Evolutionary conservation across 2,888 invertebrate species (phyloP), one percentile per base, ranked within the genome.

Genomic region (Hypselothyrea guttata): DNA sequence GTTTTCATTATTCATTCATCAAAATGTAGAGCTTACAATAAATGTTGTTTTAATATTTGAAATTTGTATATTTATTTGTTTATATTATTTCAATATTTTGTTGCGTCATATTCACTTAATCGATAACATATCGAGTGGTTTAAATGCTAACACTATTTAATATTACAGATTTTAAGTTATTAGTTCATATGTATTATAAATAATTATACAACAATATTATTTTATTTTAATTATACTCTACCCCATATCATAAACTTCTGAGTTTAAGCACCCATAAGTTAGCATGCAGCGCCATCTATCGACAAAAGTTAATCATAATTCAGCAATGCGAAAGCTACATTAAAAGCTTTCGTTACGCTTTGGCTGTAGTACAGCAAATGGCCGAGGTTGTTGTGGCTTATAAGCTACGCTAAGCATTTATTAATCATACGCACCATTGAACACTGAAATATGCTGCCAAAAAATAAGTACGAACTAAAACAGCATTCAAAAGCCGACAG

Each of bases 391-490:
- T 7, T 34, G 57, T 37, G 57, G 3, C 11, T 51, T 28, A 11
- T 33, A 5, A 11, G 33, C 13, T 18, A 31, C 7, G 38, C 33
- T 22, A 22, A 22, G 12, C n/a, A 42, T 52, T 37, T 37, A 54
- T 60, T 51, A 64, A 65, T 65, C 54, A 75, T 74, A 65, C 72
- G 74, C 44, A 30, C 28, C 60, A 12, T 52, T 28, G 35, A 35
- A 45, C 53, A 37, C 9, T 8, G 8, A 7, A 47, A 38, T 11
- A 7, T 4, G 18, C 38, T 7, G 11, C 40, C 2, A 46, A 45
- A 35, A n/a, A 2, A 37, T 42, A n/a, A 12, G 12, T 2, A 30
- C 12, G 12, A 34, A 34, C n/a, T 40, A 22, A 1, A 30, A 42
- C 7, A 9, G 16, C 1, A 7, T 35, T 35, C 15, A 13, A 37